These are phyloP conservation scores for Penaeus indicus DNA, from an alignment of 1,140 invertebrate species.

Conservation along the genomic window DNA sequence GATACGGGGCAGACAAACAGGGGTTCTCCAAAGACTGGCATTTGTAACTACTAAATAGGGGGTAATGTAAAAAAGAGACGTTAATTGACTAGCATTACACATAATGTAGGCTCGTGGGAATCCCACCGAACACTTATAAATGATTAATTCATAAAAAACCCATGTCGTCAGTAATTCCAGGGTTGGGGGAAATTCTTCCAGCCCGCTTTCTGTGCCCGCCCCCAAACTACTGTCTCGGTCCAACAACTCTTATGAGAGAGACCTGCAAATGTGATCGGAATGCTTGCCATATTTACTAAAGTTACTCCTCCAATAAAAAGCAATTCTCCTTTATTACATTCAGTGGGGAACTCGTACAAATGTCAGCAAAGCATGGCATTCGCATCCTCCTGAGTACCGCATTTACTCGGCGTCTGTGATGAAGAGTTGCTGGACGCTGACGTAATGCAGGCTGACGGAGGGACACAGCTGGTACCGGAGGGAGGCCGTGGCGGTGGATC, in stretches of 20 bases:
- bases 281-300: no score
- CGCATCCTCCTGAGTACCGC: no score
- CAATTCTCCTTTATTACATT: no score
- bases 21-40: neutral
- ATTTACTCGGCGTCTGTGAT: no score
- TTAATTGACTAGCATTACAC: no score
- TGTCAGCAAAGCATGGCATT: no score
- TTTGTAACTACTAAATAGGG: no score
- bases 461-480: slow-evolving; percentile 57
- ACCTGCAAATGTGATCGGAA: no score
- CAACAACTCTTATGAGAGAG: slow-evolving; percentile 35
- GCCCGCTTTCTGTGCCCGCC: slow-evolving; percentile 49
- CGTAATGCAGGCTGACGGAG: slow-evolving; percentile 57
- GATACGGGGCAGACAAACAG: neutral
- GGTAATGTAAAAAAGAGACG: no score
- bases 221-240: slow-evolving; percentile 49
- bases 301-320: no score
- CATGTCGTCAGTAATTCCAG: slow-evolving; percentile 37
- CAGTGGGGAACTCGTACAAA: no score
- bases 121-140: neutral
- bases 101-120: slow-evolving; percentile 12
- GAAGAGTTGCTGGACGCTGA: slow-evolving; percentile 47
- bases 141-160: slow-evolving; percentile 16
- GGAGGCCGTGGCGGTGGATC: slow-evolving; percentile 49
- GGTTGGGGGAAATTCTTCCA: slow-evolving; percentile 40